Evolutionary conservation across 2,888 invertebrate genomes (phyloP).

Genomic region (Cyclophora albipunctata): DNA sequence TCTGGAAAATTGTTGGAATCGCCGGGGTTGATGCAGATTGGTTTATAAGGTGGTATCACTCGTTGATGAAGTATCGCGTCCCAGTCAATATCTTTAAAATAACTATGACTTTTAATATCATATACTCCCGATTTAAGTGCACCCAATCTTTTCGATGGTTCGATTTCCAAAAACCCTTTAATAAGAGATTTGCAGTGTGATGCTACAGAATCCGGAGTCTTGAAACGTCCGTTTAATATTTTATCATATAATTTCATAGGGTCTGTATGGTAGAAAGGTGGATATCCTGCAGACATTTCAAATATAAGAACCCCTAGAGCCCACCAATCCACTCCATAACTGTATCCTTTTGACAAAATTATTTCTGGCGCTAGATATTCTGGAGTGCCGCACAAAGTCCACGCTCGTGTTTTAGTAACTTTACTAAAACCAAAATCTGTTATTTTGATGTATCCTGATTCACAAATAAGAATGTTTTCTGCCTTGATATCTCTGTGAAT

Average conservation of each 20-base stretch:
- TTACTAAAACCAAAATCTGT: slow-evolving; percentile 97
- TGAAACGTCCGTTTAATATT: slow-evolving; percentile 90
- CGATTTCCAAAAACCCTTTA: slow-evolving; percentile 81
- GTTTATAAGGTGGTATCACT: slow-evolving; percentile 77
- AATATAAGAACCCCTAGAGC: slow-evolving; percentile 89
- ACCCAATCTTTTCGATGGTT: slow-evolving; percentile 80
- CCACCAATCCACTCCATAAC: slow-evolving; percentile 96
- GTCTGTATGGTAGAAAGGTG: slow-evolving; percentile 92
- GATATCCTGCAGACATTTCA: slow-evolving; percentile 92
- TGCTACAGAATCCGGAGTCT: slow-evolving; percentile 86
- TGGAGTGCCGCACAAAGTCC: slow-evolving; percentile 96
- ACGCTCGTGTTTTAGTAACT: slow-evolving; percentile 82
- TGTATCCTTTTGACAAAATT: slow-evolving; percentile 91
- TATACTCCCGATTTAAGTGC: slow-evolving; percentile 89
- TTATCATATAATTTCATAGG: slow-evolving; percentile 94
- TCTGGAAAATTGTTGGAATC: slow-evolving; percentile 81
- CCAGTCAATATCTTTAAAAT: slow-evolving; percentile 92
- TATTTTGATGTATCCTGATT: slow-evolving; percentile 84
- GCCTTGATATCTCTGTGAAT: slow-evolving; percentile 94
- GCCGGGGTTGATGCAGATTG: slow-evolving; percentile 64
- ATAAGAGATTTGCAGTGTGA: slow-evolving; percentile 86
- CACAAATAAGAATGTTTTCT: slow-evolving; percentile 88
- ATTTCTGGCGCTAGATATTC: slow-evolving; percentile 97
- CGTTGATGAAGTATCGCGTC: slow-evolving; percentile 84
- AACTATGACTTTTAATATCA: slow-evolving; percentile 92